phyloP scores from a whole-genome alignment of 2,113 vertebrate genomes.

The Harpagus bidentatus region DNA sequence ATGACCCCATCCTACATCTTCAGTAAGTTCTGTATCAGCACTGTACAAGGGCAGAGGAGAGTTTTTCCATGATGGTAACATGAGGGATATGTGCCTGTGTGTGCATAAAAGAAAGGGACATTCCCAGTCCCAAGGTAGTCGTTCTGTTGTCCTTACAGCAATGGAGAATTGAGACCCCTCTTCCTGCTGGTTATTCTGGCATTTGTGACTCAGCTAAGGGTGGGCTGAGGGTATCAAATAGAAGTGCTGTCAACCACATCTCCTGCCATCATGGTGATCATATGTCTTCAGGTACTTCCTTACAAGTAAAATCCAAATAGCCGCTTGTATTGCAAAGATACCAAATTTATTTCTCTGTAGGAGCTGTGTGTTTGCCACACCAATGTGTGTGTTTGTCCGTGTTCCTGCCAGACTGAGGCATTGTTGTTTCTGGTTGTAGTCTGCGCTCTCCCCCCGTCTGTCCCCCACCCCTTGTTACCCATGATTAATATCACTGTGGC shows the following conservation, averaged over 20 bases:
- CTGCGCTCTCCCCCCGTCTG: not conserved
- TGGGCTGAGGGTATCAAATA: not conserved
- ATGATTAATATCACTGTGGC: not conserved
- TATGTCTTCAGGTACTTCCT: not conserved
- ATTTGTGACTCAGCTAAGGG: not conserved
- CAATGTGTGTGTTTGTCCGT: rapidly evolving
- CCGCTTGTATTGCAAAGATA: not conserved
- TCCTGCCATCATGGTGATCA: not conserved
- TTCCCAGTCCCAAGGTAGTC: not conserved
- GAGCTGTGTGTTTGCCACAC: not conserved
- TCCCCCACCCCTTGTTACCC: rapidly evolving
- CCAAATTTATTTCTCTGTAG: not conserved
- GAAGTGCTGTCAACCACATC: not conserved
- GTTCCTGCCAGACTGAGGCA: not conserved
- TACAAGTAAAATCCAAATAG: not conserved
- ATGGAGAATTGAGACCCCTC: not conserved
- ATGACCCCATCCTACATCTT: not conserved
- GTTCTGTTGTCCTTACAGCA: not conserved
- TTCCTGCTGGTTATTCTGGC: not conserved
- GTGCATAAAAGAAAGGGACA: not conserved
- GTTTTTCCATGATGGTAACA: not conserved
- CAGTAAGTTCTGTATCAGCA: not conserved
- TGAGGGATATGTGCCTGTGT: not conserved
- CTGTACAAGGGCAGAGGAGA: not conserved
- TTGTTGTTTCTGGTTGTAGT: not conserved